Conservation (phyloP, 2,888 invertebrate genomes). For the Caenorhabditis sp. region DNA sequence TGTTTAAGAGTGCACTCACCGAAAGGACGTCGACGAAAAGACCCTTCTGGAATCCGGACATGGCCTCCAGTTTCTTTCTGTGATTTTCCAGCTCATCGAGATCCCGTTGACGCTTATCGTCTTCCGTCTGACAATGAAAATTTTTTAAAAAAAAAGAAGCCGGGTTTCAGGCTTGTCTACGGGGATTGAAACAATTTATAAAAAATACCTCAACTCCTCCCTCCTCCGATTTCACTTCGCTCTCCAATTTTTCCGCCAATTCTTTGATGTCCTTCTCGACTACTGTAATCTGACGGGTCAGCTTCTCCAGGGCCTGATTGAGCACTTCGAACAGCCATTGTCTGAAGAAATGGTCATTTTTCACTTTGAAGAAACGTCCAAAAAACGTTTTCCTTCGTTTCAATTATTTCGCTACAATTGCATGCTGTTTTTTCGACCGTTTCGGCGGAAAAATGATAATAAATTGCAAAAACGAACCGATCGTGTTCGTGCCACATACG, state of each 20-base stretch:
- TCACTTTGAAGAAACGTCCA: background rate
- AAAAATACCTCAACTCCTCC: conserved; percentile 14
- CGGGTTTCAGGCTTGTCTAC: too few relatives aligned
- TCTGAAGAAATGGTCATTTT: conserved; percentile 81
- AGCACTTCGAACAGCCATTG: conserved; percentile 96
- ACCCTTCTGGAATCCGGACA: conserved; percentile 66
- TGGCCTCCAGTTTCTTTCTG: conserved; percentile 55
- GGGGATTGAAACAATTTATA: background rate
- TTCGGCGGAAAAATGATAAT: background rate
- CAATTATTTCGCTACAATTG: background rate
- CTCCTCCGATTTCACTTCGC: conserved; percentile 18
- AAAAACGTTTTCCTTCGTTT: background rate
- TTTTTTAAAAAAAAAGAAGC: background rate
- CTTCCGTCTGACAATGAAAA: conserved; percentile 44
- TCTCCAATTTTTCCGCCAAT: conserved; percentile 51
- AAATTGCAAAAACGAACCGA: conserved; percentile 38
- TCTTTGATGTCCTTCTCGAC: conserved; percentile 58
- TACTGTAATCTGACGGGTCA: conserved; percentile 83
- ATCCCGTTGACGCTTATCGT: conserved; percentile 32
- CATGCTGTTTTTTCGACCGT: background rate
- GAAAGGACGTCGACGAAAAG: conserved; percentile 73
- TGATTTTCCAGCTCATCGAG: conserved; percentile 49
- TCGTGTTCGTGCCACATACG: conserved; percentile 74
- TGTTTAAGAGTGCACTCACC: conserved; percentile 55
- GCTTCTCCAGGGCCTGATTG: conserved; percentile 94